Evolutionary conservation across 2,888 invertebrate species (phyloP), one percentile per base, ranked within the genome.

Genomic region (Conops quadrifasciatus): DNA sequence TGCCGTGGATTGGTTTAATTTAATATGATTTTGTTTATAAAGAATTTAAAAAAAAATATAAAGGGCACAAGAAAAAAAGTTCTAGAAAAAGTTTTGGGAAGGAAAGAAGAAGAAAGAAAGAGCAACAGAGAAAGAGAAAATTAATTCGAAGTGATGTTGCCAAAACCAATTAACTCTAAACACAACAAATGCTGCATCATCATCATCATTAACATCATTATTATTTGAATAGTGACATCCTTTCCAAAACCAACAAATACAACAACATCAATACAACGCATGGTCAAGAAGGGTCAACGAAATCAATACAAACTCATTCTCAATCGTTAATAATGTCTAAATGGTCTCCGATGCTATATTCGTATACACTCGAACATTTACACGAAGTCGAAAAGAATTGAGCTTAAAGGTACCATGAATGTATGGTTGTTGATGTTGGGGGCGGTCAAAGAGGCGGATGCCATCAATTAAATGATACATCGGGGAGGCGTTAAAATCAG

Each of bases 401-500:
- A 36, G 36, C 5, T 36, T 9, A 36, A 36, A 36, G 9, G 36
- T 36, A 9, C 9, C 36, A 9, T 36, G 36, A 9, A 4, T 36
- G 4, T 36, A 36, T 36, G 4, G 36, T 7, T 36, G 30, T 30
- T 36, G 53, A 66, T 53, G n/a, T 45, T 16, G 36, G 24, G 28
- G 60, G 62, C 60, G 51, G 62, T 15, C 36, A 24, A 21, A 24
- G 7, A 21, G 19, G 11, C 53, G 65, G 3, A 60, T 47, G 47
- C 60, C 59, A 68, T 68, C 68, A 62, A 62, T 68, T 49, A 51
- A 68, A 49, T 62, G 68, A 36, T 51, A 36, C 68, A 51, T 49
- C 24, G 68, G 68, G 68, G 68, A 68, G 28, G 19, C 62, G 60
- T 68, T 68, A 51, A 68, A 36, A 68, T 53, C 53, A n/a, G n/a